Evolutionary conservation across 1,140 invertebrate species (phyloP).

Genomic region (Neodiprion lecontei): DNA sequence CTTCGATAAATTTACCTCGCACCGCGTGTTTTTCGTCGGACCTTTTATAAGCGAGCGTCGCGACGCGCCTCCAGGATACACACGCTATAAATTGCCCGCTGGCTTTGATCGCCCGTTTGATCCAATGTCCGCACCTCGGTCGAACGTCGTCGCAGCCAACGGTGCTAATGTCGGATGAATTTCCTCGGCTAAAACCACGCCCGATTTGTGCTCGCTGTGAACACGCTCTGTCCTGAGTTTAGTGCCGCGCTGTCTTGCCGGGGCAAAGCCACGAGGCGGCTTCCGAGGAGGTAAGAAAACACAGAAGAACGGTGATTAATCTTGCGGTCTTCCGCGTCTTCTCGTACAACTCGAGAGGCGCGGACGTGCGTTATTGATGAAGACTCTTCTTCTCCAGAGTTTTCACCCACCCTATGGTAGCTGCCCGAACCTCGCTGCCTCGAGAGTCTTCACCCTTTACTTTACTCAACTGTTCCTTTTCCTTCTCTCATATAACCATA

Average conservation of each 20-base stretch:
- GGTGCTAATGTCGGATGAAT: too few species aligned
- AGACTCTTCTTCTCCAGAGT: slow-evolving; percentile 53
- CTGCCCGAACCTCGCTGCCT: background rate
- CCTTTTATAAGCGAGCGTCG: background rate
- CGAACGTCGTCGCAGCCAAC: background rate
- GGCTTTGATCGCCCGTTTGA: slow-evolving; percentile 1
- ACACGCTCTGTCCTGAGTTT: background rate
- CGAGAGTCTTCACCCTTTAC: slow-evolving; percentile 17
- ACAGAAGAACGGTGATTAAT: slow-evolving; percentile 62
- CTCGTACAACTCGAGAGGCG: slow-evolving; percentile 38
- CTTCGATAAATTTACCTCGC: slow-evolving; percentile 47
- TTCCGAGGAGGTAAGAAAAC: slow-evolving; percentile 27
- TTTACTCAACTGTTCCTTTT: background rate
- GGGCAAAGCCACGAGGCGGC: background rate
- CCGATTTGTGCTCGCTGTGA: background rate
- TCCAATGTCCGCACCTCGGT: background rate
- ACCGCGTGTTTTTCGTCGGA: background rate
- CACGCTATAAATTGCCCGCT: background rate
- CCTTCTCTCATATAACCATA: too few species aligned
- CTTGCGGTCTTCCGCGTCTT: slow-evolving; percentile 62
- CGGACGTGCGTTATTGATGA: slow-evolving; percentile 63
- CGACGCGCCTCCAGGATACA: background rate
- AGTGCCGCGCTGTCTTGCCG: background rate
- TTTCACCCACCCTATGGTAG: slow-evolving; percentile 13
- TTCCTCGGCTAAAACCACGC: background rate